These are phyloP conservation scores for Lamprologus tigripictilis DNA, from an alignment of 2,113 vertebrate species.

Conservation along the genomic window DNA sequence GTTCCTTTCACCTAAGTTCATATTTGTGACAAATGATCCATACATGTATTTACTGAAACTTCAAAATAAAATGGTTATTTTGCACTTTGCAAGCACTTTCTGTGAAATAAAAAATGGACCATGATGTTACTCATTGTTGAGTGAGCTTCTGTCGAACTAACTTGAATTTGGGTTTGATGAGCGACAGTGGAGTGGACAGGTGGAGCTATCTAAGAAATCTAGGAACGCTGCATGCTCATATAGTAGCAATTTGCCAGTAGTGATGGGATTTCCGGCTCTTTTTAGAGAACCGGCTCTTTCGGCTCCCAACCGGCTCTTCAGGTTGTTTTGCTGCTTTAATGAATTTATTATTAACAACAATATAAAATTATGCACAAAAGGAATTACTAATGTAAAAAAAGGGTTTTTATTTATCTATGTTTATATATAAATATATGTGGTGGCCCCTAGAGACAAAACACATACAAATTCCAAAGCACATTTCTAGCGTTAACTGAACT, in stretches of 20 bases:
- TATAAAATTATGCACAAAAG: background rate
- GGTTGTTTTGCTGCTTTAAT: background rate
- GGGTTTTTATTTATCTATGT: background rate
- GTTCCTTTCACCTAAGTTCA: background rate
- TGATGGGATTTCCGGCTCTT: background rate
- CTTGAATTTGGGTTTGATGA: background rate
- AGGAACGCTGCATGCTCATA: background rate
- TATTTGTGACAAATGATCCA: background rate
- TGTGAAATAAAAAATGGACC: background rate
- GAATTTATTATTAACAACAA: background rate
- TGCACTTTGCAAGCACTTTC: background rate
- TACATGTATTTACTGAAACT: background rate
- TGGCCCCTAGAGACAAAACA: background rate
- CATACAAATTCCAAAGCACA: accelerated
- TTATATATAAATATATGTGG: accelerated
- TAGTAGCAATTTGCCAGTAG: background rate
- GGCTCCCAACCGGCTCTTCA: background rate
- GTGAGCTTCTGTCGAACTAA: background rate
- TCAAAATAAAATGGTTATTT: background rate
- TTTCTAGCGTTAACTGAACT: background rate
- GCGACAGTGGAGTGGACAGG: background rate
- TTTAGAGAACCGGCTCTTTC: background rate
- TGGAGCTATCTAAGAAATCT: background rate
- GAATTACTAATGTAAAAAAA: background rate
- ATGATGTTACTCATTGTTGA: background rate